phyloP scores from a whole-genome alignment of 2,113 vertebrate species.

The Lynx canadensis region DNA sequence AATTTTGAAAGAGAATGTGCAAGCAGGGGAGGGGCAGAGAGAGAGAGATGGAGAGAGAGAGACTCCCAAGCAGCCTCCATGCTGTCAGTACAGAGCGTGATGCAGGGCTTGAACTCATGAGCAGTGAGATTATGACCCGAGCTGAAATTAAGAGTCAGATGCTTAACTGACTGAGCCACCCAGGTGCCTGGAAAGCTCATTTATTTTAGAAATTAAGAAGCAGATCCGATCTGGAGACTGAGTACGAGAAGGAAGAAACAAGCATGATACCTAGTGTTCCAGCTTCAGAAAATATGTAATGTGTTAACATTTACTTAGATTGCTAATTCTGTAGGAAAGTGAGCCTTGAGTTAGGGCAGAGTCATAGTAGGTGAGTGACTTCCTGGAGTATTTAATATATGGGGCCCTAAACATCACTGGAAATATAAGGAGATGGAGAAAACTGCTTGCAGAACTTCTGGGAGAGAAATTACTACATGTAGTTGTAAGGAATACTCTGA shows the following conservation, averaged over 20 bases:
- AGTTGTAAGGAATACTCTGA: background rate
- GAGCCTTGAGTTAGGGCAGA: background rate
- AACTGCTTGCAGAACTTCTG: background rate
- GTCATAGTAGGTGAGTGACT: background rate
- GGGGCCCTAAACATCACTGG: background rate
- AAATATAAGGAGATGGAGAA: background rate
- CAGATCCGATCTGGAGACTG: background rate
- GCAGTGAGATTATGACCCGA: too few relatives aligned
- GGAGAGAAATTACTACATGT: background rate
- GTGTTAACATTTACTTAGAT: background rate
- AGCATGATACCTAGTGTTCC: background rate
- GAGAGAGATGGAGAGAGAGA: too few relatives aligned
- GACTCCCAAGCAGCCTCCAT: too few relatives aligned
- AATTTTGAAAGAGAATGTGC: too few relatives aligned
- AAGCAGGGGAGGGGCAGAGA: too few relatives aligned
- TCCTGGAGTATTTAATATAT: background rate
- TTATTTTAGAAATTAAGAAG: constrained; percentile 43
- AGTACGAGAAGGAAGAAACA: background rate
- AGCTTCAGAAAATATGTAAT: background rate
- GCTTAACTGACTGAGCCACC: too few relatives aligned
- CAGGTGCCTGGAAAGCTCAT: background rate
- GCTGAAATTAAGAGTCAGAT: too few relatives aligned
- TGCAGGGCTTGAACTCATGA: too few relatives aligned
- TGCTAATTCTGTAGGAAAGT: background rate
- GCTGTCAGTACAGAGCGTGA: too few relatives aligned